These are phyloP conservation scores for Drosophila sordidula DNA, from an alignment of 2,888 invertebrate genomes.

Conservation along the genomic window DNA sequence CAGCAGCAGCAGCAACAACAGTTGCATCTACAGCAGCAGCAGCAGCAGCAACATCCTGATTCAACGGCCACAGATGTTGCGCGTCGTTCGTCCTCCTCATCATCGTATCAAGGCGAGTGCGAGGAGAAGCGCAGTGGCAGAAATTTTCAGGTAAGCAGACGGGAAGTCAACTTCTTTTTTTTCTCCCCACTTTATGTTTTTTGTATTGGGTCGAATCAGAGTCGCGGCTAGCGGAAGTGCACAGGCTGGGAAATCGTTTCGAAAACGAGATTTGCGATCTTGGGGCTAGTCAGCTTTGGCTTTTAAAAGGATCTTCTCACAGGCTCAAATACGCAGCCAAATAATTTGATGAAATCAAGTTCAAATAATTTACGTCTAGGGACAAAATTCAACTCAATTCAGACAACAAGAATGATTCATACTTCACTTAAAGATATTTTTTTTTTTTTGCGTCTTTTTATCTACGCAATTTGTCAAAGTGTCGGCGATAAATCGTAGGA, in stretches of 20 bases:
- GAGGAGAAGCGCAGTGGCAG: conserved; percentile 83
- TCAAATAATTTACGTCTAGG: too few relatives aligned
- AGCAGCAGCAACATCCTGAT: conserved; percentile 84
- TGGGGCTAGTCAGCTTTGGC: neutral
- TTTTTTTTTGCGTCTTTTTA: neutral
- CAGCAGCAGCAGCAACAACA: conserved; percentile 58
- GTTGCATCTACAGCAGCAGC: conserved; percentile 59
- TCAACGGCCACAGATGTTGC: conserved; percentile 84
- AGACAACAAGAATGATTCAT: too few relatives aligned
- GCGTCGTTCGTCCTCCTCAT: conserved; percentile 77
- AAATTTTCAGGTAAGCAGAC: conserved; percentile 84
- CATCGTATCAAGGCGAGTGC: conserved; percentile 76
- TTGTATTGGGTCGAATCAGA: conserved; percentile 23
- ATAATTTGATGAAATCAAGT: too few relatives aligned
- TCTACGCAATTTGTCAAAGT: neutral
- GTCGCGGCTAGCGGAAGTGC: conserved; percentile 56
- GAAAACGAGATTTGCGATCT: neutral
- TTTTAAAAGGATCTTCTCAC: too few relatives aligned
- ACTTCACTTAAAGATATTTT: too few relatives aligned
- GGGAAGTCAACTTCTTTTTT: conserved; percentile 50
- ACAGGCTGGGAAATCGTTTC: neutral
- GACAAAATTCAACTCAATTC: too few relatives aligned
- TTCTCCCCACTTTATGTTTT: neutral
- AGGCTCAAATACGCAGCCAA: too few relatives aligned
- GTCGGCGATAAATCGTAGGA: conserved; percentile 24